These are phyloP conservation scores for Branchipolynoe longqiensis DNA, from an alignment of 2,888 invertebrate genomes.

Conservation along the genomic window DNA sequence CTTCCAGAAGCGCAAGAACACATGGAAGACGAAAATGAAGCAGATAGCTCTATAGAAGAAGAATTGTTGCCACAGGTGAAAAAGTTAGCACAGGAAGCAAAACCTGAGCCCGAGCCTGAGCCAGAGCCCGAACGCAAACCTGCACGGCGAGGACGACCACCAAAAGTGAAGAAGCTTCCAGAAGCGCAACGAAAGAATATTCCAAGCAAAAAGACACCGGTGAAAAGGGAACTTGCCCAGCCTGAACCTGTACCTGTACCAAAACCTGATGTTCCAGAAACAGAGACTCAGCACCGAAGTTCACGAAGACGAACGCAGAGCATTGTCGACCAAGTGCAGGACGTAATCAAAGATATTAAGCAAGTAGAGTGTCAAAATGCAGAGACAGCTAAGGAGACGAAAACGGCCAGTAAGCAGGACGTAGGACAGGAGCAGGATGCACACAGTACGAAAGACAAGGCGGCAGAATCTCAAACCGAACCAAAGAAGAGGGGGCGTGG, in stretches of 20 bases:
- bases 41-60: neutral
- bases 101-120: neutral
- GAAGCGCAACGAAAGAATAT: neutral
- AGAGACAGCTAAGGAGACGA: too few relatives aligned
- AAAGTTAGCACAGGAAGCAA: neutral
- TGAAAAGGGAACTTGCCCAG: neutral
- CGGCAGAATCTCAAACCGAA: neutral
- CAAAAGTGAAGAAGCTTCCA: neutral
- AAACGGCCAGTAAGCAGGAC: too few relatives aligned
- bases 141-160: neutral
- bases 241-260: neutral
- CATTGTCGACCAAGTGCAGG: too few relatives aligned
- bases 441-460: neutral
- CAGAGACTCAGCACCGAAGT: too few relatives aligned
- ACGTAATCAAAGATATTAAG: too few relatives aligned
- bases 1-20: neutral
- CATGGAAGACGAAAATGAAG: neutral
- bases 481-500: conserved; percentile 15
- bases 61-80: neutral
- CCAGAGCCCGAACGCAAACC: neutral
- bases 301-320: too few relatives aligned
- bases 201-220: neutral
- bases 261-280: neutral
- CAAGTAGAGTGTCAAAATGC: too few relatives aligned
- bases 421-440: too few relatives aligned